Percentiles rank a stretch among this genome's conserved stretches.
These are phyloP conservation scores for Etia nguti DNA, from an alignment of 2,113 vertebrate species.

Conservation along the genomic window DNA sequence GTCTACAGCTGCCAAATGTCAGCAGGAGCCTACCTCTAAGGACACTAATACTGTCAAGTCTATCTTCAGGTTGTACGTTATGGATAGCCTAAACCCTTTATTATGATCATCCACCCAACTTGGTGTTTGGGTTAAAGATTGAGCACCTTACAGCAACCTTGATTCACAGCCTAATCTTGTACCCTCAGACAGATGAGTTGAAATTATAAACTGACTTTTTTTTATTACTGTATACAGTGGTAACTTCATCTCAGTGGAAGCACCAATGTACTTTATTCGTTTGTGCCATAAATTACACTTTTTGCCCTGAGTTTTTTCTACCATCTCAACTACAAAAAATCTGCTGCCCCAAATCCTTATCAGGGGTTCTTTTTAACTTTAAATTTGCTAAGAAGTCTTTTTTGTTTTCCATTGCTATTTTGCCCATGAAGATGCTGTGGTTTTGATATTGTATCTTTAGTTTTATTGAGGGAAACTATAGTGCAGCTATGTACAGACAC, in stretches of 20 bases:
- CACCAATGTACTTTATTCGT: neutral
- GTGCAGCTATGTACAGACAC: conserved; percentile 62
- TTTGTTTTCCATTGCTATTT: neutral
- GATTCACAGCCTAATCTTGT: neutral
- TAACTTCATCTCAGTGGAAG: neutral
- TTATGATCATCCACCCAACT: neutral
- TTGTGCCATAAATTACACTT: neutral
- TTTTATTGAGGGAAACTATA: conserved; percentile 36
- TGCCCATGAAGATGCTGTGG: conserved; percentile 44
- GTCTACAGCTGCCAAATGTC: neutral
- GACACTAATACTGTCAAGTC: neutral
- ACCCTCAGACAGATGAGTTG: neutral
- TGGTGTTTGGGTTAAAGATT: neutral
- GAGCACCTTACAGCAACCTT: conserved; percentile 45
- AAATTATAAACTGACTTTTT: neutral
- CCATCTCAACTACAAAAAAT: neutral
- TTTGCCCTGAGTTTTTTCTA: neutral
- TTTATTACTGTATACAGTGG: neutral
- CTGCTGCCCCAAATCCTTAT: neutral
- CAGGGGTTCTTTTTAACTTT: neutral
- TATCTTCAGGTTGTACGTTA: neutral
- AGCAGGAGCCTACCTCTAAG: neutral
- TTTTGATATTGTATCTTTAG: conserved; percentile 32
- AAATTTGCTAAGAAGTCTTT: neutral
- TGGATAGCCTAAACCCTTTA: neutral